These are phyloP conservation scores for Anoplius nigerrimus DNA, from an alignment of 2,888 invertebrate species.

Conservation along the genomic window DNA sequence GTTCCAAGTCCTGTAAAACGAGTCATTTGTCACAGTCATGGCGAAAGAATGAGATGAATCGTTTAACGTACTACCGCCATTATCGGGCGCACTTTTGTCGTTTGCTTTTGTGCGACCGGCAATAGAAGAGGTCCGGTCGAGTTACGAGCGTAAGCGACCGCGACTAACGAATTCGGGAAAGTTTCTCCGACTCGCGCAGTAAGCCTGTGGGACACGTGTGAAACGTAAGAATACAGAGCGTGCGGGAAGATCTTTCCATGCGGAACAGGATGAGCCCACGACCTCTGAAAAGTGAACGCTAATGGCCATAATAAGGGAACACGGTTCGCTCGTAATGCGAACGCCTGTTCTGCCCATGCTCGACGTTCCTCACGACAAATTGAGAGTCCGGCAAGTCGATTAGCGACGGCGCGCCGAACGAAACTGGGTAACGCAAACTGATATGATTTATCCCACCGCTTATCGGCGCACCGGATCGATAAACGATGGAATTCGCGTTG, in stretches of 20 bases:
- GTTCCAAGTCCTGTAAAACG: slow-evolving; percentile 26
- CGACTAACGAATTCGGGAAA: slow-evolving; percentile 33
- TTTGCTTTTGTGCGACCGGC: neutral
- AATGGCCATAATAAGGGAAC: too few relatives aligned
- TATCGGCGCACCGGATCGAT: too few relatives aligned
- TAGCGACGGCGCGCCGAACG: too few relatives aligned
- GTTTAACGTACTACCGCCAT: slow-evolving; percentile 21
- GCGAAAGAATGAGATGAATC: slow-evolving; percentile 40
- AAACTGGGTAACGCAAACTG: too few relatives aligned
- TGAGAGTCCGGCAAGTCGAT: too few relatives aligned
- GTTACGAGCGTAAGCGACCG: neutral
- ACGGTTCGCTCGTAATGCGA: too few relatives aligned
- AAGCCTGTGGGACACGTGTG: neutral
- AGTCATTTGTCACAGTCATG: slow-evolving; percentile 46
- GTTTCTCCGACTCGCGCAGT: neutral
- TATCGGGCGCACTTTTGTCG: slow-evolving; percentile 26
- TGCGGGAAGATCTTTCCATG: neutral
- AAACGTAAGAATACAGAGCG: neutral
- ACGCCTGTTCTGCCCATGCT: too few relatives aligned
- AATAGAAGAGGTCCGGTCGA: too few relatives aligned
- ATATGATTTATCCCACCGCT: too few relatives aligned
- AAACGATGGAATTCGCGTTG: too few relatives aligned
- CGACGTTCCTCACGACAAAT: too few relatives aligned
- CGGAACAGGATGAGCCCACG: neutral
- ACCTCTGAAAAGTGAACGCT: neutral